These are phyloP conservation scores for Diplolepis rosae DNA, from an alignment of 2,888 invertebrate species.

Conservation along the genomic window DNA sequence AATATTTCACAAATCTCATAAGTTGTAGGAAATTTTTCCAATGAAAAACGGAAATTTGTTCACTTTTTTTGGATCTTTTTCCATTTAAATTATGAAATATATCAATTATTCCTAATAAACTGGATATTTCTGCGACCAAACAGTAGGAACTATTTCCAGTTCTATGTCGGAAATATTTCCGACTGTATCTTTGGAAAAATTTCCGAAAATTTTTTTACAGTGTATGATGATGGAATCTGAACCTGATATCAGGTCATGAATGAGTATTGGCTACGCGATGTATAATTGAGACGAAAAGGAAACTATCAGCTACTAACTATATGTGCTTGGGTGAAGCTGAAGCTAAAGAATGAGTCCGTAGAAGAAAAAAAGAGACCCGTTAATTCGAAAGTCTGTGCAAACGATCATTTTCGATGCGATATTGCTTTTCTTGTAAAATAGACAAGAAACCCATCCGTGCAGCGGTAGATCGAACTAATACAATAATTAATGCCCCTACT, in stretches of 20 bases:
- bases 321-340: not conserved
- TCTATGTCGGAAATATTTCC: too few species aligned
- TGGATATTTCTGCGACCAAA: too few species aligned
- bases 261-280: not conserved
- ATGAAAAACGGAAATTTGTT: too few species aligned
- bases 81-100: too few species aligned
- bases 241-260: not conserved
- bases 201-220: too few species aligned
- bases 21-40: too few species aligned
- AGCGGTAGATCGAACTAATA: slow-evolving; percentile 32
- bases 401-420: not conserved
- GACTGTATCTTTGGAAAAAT: too few species aligned
- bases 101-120: too few species aligned
- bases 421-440: not conserved
- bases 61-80: too few species aligned
- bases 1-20: too few species aligned
- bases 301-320: slow-evolving; percentile 12
- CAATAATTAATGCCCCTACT: slow-evolving; percentile 46
- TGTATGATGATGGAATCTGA: slow-evolving; percentile 1
- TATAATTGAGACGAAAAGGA: slow-evolving; percentile 22
- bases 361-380: slow-evolving; percentile 1
- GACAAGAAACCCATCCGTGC: not conserved
- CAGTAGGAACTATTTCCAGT: too few species aligned
- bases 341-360: not conserved
- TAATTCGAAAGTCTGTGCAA: slow-evolving; percentile 16